A percentile compares a stretch with the other conserved stretches of the same genome.
These are phyloP conservation scores for Rotaria socialis DNA, from an alignment of 2,888 invertebrate species.

Conservation along the genomic window DNA sequence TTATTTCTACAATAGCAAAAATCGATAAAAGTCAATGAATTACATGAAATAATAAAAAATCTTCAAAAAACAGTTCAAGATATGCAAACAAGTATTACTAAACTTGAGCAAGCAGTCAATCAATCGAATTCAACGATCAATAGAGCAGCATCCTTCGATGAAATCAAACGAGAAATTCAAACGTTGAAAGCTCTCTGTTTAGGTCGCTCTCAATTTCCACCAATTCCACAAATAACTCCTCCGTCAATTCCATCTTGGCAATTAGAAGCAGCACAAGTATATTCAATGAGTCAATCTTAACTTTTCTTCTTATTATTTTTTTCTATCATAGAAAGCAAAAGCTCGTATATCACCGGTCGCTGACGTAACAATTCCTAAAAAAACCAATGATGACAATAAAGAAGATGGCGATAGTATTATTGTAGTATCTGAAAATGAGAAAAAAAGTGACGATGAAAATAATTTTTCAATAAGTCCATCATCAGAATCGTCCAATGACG, in stretches of 20 bases:
- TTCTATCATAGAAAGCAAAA: not conserved
- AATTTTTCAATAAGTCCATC: not conserved
- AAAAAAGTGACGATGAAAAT: constrained; percentile 1
- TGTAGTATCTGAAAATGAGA: not conserved
- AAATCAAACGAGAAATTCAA: constrained; percentile 42
- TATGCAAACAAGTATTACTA: not conserved
- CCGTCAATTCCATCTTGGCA: constrained; percentile 44
- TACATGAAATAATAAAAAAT: not conserved
- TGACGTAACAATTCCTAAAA: not conserved
- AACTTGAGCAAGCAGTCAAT: constrained; percentile 11
- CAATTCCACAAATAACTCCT: constrained; percentile 24
- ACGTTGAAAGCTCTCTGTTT: constrained; percentile 38
- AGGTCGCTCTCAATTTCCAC: constrained; percentile 43
- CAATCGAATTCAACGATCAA: not conserved
- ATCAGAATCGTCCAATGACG: not conserved
- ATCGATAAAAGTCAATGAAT: not conserved
- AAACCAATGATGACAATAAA: not conserved
- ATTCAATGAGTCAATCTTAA: too few relatives aligned
- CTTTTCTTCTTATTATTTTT: not conserved
- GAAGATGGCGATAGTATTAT: constrained; percentile 4
- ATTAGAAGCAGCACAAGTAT: constrained; percentile 2
- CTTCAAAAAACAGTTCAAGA: not conserved
- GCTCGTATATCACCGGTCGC: not conserved
- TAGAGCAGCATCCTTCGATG: not conserved
- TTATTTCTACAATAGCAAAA: not conserved